phyloP scores from a whole-genome alignment of 2,113 vertebrate genomes.

The Megaptera novaeangliae region DNA sequence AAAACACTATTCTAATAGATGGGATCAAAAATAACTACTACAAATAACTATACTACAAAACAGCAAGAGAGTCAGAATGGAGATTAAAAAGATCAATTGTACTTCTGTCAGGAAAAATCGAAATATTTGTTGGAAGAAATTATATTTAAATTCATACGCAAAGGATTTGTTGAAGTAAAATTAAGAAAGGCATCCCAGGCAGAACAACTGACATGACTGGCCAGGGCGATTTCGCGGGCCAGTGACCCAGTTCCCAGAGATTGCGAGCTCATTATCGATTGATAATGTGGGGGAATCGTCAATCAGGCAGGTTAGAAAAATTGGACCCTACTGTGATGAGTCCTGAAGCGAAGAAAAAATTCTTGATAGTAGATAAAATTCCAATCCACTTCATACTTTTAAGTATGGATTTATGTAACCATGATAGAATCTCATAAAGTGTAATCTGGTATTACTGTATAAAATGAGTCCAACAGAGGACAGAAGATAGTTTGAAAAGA shows the following conservation, averaged over 20 bases:
- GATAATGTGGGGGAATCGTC: not conserved
- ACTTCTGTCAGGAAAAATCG: not conserved
- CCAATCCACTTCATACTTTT: not conserved
- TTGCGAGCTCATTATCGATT: not conserved
- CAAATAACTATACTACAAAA: not conserved
- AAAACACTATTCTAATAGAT: not conserved
- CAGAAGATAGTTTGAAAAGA: not conserved
- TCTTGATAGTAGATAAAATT: not conserved
- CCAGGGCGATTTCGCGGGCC: not conserved
- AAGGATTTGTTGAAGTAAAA: not conserved
- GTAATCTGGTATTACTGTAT: not conserved
- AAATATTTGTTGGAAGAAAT: not conserved
- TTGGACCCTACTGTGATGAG: not conserved
- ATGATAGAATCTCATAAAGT: not conserved
- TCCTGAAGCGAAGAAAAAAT: not conserved
- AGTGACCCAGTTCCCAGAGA: no score
- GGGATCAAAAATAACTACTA: not conserved
- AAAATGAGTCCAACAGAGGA: not conserved
- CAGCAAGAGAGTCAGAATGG: not conserved
- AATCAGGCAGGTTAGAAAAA: not conserved
- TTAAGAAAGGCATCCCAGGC: not conserved
- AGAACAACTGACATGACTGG: not conserved
- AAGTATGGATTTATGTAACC: not conserved
- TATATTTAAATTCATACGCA: not conserved
- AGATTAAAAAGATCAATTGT: not conserved